phyloP scores from a whole-genome alignment of 2,797 vertebrate species.

The Megaceryle alcyon region DNA sequence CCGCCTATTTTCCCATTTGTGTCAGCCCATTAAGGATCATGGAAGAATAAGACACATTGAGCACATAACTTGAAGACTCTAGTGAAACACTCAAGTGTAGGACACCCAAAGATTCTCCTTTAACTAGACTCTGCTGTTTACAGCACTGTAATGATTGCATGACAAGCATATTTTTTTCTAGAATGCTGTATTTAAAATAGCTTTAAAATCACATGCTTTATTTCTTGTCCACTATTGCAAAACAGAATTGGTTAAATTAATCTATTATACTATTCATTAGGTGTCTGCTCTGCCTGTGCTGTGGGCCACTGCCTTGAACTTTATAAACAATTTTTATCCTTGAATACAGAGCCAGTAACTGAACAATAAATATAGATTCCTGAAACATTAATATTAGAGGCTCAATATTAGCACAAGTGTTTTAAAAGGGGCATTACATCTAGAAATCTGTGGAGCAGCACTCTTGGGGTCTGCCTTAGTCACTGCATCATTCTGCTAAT shows the following conservation, averaged over 20 bases:
- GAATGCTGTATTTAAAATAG: background rate
- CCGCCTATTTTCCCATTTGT: background rate
- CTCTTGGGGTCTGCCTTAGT: background rate
- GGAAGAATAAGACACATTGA: background rate
- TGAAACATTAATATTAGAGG: background rate
- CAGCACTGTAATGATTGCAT: background rate
- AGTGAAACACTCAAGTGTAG: background rate
- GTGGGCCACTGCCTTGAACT: background rate
- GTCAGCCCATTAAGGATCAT: background rate
- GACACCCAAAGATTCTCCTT: background rate
- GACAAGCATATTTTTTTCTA: background rate
- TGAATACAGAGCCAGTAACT: background rate
- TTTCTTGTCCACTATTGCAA: background rate
- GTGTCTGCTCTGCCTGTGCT: background rate
- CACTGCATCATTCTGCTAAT: background rate
- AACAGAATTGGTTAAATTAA: background rate
- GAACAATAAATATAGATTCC: background rate
- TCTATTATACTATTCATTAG: background rate
- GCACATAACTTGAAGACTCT: background rate
- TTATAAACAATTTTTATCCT: background rate
- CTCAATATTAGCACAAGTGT: background rate
- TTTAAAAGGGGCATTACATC: background rate
- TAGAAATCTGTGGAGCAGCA: background rate
- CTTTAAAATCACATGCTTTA: background rate
- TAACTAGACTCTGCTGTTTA: background rate